Evolutionary conservation across 2,888 invertebrate genomes (phyloP).

Genomic region (Calliopum simillimum): DNA sequence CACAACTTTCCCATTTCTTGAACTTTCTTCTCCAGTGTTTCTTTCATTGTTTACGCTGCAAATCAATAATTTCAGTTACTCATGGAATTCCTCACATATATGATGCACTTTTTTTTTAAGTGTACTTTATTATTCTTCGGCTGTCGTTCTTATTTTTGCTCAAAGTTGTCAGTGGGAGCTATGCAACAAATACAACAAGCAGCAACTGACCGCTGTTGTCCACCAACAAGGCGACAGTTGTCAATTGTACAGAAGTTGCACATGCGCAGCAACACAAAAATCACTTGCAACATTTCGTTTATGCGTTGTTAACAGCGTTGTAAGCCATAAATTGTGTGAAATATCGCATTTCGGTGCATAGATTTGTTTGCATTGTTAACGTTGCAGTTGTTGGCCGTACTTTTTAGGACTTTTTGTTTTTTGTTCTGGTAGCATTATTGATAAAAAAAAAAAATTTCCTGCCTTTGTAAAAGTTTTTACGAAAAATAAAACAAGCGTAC

Average conservation of each 20-base stretch:
- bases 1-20: no score
- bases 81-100: no score
- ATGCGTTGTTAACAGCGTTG: slow-evolving; percentile 55
- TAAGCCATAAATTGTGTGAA: slow-evolving; percentile 67
- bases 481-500: no score
- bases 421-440: no score
- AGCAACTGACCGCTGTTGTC: background rate
- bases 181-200: background rate
- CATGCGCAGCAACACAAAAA: slow-evolving; percentile 11
- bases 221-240: background rate
- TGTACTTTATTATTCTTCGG: background rate
- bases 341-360: slow-evolving; percentile 65
- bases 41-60: no score
- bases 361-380: slow-evolving; percentile 39
- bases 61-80: no score
- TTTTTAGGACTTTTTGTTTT: no score
- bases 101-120: no score
- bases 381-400: slow-evolving; percentile 7
- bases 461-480: background rate
- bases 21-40: no score
- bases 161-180: slow-evolving; percentile 7
- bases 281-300: slow-evolving; percentile 37
- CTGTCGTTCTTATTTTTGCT: background rate
- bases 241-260: background rate
- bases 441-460: no score